Percentiles rank a stretch among this genome's conserved stretches.
phyloP scores from a whole-genome alignment of 2,113 vertebrate species.

The Triplophysa dalaica region DNA sequence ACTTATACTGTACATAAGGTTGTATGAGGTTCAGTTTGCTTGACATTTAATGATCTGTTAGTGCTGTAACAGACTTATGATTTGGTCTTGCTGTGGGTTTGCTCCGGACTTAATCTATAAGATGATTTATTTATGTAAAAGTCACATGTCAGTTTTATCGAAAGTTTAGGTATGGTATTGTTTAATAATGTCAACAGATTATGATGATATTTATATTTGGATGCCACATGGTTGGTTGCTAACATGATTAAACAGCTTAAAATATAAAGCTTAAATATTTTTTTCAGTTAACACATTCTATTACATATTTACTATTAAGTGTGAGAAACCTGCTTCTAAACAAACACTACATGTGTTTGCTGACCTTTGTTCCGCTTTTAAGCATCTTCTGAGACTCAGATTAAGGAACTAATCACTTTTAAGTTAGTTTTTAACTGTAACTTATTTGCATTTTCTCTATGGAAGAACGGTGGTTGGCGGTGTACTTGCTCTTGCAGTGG shows the following conservation, averaged over 20 bases:
- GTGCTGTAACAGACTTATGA: background rate
- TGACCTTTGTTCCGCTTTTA: background rate
- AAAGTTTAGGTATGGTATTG: too few species aligned
- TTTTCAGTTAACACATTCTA: too few species aligned
- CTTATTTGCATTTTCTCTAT: background rate
- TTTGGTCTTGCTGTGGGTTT: background rate
- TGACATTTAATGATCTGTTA: background rate
- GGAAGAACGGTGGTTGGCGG: background rate
- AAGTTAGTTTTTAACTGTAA: background rate
- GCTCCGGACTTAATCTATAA: background rate
- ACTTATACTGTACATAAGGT: too few species aligned
- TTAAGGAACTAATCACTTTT: background rate
- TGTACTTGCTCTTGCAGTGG: background rate
- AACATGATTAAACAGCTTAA: too few species aligned
- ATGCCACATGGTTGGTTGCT: background rate
- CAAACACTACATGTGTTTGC: background rate
- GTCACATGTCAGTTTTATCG: background rate
- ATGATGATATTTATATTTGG: background rate
- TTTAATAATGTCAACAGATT: too few species aligned
- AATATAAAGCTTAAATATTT: too few species aligned
- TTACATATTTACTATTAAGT: background rate
- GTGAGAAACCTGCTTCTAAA: background rate
- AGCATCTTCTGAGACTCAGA: background rate
- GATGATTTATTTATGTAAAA: background rate
- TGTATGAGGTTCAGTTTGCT: background rate